Evolutionary conservation across 2,797 vertebrate genomes (phyloP), one percentile per base, ranked within the genome.

Genomic region (Moxostoma hubbsi): DNA sequence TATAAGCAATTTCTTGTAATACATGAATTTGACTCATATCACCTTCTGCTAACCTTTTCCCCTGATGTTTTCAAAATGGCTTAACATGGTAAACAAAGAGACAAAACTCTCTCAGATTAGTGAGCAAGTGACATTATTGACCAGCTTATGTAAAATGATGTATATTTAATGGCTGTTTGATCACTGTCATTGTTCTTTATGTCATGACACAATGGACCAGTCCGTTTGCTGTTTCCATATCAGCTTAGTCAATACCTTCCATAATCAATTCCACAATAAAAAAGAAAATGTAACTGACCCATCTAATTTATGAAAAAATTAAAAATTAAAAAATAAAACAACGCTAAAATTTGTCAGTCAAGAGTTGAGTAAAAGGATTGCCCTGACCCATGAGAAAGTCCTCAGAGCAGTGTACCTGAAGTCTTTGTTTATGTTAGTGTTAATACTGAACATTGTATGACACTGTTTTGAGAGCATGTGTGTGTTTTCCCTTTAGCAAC

Each of bases 401-500:
- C 15, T 11, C 9, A 57, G 10, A 9, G 12, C 9, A 24, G 11
- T 4, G 15, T 24, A 24, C 43, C 36, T 46, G 43, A 71, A 49
- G 9, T 46, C n/a, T 45, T 45, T 59, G 74, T 76, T 36, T 50
- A 0, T 59, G 54, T 73, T n/a, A 54, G 73, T 1, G 9, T 59
- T 67, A 76, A 76, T 59, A 50, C 46, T 62, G 49, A 53, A 62
- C 24, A 59, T 18, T 5, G 66, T 66, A 73, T 66, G 70, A 70
- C 69, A 54, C 6, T 2, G 13, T 43, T 36, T 18, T 77, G 62
- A 66, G 7, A 45, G 47, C 8, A 43, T 12, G 6, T 47, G 6
- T 47, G 36, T 0, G 46, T 64, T 67, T 66, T 80, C 73, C 54
- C 82, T 76, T 73, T 63, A 49, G 15, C 13, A 59, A 24, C 2